phyloP scores from a whole-genome alignment of 2,888 invertebrate genomes.

The Lypha dubia region DNA sequence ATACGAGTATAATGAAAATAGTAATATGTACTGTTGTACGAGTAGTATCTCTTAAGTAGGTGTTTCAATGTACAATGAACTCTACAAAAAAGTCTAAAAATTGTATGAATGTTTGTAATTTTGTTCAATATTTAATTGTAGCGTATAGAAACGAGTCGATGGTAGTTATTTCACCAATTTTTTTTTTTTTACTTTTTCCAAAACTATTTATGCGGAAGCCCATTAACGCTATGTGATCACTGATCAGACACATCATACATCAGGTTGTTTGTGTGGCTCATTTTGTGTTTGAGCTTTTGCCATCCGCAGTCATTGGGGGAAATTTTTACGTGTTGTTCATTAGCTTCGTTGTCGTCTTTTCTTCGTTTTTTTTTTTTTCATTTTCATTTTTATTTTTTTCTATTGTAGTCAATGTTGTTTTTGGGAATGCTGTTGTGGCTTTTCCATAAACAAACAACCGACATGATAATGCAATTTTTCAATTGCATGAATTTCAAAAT shows the following conservation, averaged over 20 bases:
- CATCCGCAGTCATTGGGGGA: conserved; percentile 58
- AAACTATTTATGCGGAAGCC: conserved; percentile 68
- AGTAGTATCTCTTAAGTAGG: conserved; percentile 43
- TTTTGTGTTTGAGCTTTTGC: conserved; percentile 56
- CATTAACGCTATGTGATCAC: conserved; percentile 62
- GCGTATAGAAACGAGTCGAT: conserved; percentile 19
- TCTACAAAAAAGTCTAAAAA: conserved; percentile 37
- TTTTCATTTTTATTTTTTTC: conserved; percentile 4
- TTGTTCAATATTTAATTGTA: conserved; percentile 42
- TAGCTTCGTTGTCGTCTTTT: conserved; percentile 46
- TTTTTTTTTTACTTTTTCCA: conserved; percentile 26
- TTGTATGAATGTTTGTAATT: conserved; percentile 10
- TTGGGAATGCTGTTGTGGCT: conserved; percentile 32
- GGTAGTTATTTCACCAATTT: conserved; percentile 46
- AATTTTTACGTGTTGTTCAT: conserved; percentile 58
- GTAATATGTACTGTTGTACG: conserved; percentile 6
- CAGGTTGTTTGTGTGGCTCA: conserved; percentile 25
- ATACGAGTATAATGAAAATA: conserved; percentile 14
- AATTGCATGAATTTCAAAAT: conserved; percentile 65
- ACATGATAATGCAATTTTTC: conserved; percentile 65
- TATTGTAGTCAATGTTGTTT: conserved; percentile 46
- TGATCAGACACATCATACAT: conserved; percentile 28
- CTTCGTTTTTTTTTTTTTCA: conserved; percentile 20
- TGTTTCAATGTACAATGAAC: conserved; percentile 53
- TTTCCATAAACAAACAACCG: conserved; percentile 36